Base-by-base conservation (phyloP, 2,113 vertebrate genomes). In the Vicugna pacos region DNA sequence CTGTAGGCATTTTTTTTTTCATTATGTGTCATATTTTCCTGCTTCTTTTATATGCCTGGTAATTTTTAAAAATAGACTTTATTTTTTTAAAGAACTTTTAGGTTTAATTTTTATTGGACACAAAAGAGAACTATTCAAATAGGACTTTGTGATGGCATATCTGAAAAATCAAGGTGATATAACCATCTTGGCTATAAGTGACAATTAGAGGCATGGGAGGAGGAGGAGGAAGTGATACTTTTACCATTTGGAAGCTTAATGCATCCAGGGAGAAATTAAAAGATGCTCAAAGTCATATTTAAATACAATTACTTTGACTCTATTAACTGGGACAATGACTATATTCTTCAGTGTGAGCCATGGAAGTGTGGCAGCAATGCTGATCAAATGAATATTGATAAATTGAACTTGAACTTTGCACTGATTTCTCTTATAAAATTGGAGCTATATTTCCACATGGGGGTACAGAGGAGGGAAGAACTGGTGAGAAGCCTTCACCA, bases 391-490 rank as follows among this genome's bases (percentile, higher is more conserved):
- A 42, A 70, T 86, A 76, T 76, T 30, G 52, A 13, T 42, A 64
- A 46, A 65, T 24, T 67, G 54, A 79, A 64, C 60, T 94, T 26
- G 60, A 88, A 54, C 24, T 86, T 93, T 83, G 32, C 48, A 92
- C 24, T 82, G 48, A 77, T 70, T 92, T 82, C 73, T 76, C 50
- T 72, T 86, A 50, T 72, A 54, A 79, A 95, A 92, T 15, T 54
- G 42, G 84, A 87, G 28, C 38, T 58, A 50, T 11, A 14, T 73
- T 90, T 82, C 48, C 20, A 72, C 38, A 42, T 30, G 65, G 19
- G 32, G 24, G 76, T 58, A 13, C 30, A 24, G 5, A 16, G 56
- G 52, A 35, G 15, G 13, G 54, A 42, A 42, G 16, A 93, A 60
- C 28, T 52, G 9, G 32, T 32, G 38, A 85, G 85, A 90, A 73